Conservation (phyloP, 2,797 vertebrate species). For the Tympanoctomys barrerae region DNA sequence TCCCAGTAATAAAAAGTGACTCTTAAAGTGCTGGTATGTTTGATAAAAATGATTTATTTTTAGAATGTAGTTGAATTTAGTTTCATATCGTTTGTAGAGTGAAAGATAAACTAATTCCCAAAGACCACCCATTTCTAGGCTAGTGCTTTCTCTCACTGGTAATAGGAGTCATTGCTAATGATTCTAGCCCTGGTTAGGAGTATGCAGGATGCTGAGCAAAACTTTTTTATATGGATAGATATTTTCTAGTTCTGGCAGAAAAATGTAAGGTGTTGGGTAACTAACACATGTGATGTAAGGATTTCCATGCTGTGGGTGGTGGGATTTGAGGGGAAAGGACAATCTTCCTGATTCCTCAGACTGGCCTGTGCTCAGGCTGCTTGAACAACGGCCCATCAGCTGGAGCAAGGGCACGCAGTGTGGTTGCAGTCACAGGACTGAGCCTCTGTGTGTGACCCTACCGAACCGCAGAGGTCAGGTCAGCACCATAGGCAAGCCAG, state of each 20-base stretch:
- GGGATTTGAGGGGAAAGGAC: accelerated
- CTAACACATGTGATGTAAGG: background rate
- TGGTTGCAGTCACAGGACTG: conserved; percentile 73
- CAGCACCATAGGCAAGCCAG: conserved; percentile 75
- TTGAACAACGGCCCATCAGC: conserved; percentile 32
- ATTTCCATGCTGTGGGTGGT: background rate
- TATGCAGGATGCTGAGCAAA: background rate
- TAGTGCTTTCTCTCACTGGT: background rate
- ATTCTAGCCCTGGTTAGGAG: background rate
- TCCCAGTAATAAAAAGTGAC: background rate
- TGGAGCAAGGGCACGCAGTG: conserved; percentile 63
- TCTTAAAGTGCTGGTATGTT: background rate
- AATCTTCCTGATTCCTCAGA: background rate
- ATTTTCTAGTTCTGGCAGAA: background rate
- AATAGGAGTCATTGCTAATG: background rate
- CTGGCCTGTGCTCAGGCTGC: background rate
- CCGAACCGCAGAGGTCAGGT: conserved; percentile 80
- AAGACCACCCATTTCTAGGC: background rate
- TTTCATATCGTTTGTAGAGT: background rate
- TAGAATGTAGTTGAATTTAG: background rate
- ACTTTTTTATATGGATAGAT: background rate
- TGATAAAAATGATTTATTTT: conserved; percentile 10
- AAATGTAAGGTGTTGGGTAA: background rate
- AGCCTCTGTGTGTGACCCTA: conserved; percentile 64
- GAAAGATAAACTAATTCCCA: background rate